These are phyloP conservation scores for Tortrix viridana DNA, from an alignment of 2,888 invertebrate species.

Conservation along the genomic window DNA sequence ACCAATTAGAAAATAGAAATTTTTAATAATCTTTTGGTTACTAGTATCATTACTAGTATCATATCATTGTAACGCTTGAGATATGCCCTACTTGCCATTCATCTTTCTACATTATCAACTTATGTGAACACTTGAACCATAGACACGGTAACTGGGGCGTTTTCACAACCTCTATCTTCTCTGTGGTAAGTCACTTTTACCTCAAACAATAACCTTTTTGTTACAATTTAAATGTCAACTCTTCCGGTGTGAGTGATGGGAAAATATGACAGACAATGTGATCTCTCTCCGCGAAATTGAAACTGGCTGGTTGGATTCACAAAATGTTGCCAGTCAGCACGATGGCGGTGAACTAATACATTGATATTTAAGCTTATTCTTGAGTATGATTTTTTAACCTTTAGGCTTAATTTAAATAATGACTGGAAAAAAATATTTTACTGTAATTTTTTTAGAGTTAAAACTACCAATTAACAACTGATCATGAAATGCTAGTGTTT, in stretches of 20 bases:
- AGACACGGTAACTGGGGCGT: slow-evolving; percentile 49
- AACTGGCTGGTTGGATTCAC: slow-evolving; percentile 18
- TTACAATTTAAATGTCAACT: slow-evolving; percentile 30
- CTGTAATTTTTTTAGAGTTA: no score
- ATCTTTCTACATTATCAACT: slow-evolving; percentile 51
- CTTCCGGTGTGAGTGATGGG: slow-evolving; percentile 34
- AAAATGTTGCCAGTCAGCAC: slow-evolving; percentile 12
- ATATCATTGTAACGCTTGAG: slow-evolving; percentile 35
- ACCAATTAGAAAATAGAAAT: slow-evolving; percentile 44
- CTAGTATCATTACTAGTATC: slow-evolving; percentile 44
- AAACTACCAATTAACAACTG: no score
- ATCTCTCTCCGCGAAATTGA: slow-evolving; percentile 16
- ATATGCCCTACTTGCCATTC: slow-evolving; percentile 41
- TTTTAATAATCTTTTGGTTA: slow-evolving; percentile 53
- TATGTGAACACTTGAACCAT: slow-evolving; percentile 65
- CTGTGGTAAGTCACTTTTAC: slow-evolving; percentile 45
- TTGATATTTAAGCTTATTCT: neutral
- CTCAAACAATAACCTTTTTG: slow-evolving; percentile 44
- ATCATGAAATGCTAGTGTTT: no score
- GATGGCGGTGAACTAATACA: neutral
- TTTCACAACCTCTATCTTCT: slow-evolving; percentile 55
- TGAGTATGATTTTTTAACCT: no score
- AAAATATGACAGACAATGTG: slow-evolving; percentile 15
- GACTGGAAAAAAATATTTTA: no score
- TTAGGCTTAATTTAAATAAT: no score